A percentile compares a stretch with the other conserved stretches of the same genome.
Evolutionary conservation across 1,140 invertebrate genomes (phyloP).

Genomic region (Bombus pascuorum): DNA sequence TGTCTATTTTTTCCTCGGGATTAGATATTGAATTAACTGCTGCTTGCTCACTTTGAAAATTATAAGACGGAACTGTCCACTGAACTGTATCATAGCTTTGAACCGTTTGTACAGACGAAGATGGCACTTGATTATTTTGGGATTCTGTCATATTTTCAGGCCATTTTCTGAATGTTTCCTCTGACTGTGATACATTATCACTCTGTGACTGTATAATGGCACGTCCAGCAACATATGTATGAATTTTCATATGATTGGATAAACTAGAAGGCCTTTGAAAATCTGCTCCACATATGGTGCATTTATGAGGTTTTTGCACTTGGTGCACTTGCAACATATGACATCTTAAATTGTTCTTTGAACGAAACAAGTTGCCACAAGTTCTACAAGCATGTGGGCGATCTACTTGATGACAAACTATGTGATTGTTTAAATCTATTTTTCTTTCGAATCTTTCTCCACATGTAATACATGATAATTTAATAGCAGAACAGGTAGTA

Average conservation of each 20-base stretch:
- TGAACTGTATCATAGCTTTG: constrained; percentile 73
- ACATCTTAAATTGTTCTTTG: constrained; percentile 74
- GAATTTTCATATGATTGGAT: constrained; percentile 83
- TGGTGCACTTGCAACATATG: constrained; percentile 77
- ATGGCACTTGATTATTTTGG: constrained; percentile 54
- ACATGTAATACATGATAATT: constrained; percentile 76
- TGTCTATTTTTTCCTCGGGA: constrained; percentile 72
- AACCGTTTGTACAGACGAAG: constrained; percentile 66
- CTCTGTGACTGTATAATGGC: constrained; percentile 72
- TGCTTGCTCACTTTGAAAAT: constrained; percentile 69
- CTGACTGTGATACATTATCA: constrained; percentile 49
- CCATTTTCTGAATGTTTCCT: constrained; percentile 69
- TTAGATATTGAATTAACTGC: constrained; percentile 56
- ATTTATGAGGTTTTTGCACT: constrained; percentile 75
- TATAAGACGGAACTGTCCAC: constrained; percentile 77
- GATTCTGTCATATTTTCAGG: constrained; percentile 69
- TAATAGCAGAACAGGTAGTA: constrained; percentile 59
- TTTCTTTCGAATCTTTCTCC: constrained; percentile 78
- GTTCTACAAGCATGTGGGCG: constrained; percentile 78
- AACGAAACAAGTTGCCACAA: constrained; percentile 79
- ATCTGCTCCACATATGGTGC: constrained; percentile 79
- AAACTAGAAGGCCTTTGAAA: constrained; percentile 82
- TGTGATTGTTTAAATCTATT: constrained; percentile 79
- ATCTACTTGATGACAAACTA: constrained; percentile 80
- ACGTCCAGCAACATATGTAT: constrained; percentile 80